Evolutionary conservation across 2,888 invertebrate species (phyloP), one percentile per base, ranked within the genome.

Genomic region (Pseudococcus longispinus): DNA sequence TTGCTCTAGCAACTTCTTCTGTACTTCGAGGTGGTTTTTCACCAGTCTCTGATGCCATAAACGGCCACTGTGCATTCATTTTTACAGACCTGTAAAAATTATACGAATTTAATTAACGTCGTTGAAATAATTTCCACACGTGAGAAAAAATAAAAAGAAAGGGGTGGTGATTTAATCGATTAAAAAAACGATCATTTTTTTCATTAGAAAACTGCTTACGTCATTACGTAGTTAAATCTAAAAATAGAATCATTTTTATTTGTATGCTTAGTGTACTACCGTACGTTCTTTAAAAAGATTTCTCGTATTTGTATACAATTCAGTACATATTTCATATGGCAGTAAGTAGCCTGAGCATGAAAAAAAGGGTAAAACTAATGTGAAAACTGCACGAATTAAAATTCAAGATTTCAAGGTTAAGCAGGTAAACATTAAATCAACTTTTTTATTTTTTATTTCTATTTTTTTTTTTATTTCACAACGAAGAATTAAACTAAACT

Each of bases 51-150:
- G 82, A 32, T 8, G 44, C 32, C 42, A 83, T 29, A 44, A 83
- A 42, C 26, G 87, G 87, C 87, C 87, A 87, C 23, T 65, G 44
- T 5, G 83, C 83, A 20, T 87, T 87, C 42, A 46, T 83, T 26
- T 65, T 83, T 26, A 83, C 87, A 20, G 87, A 70, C 74, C 87
- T 87, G 84, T 26, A 83, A 83, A 51, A 85, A 44, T 42, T 9
- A 26, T 29, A 13, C 29, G 18, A 70, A 85, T 46, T 29, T 20
- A 18, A 84, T 13, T 20, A 84, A 85, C 5, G 32, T 18, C 9
- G 15, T 29, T 15, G 29, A 83, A 83, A 83, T 20, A 8, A 20
- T 23, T 83, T 83, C 2, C 9, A 46, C 2, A 15, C 18, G 15
- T 44, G 15, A 42, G 32, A 82, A 44, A n/a, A 42, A 37, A 80